Base-by-base conservation (phyloP, 2,797 vertebrate species). In the Remorina albescens region DNA sequence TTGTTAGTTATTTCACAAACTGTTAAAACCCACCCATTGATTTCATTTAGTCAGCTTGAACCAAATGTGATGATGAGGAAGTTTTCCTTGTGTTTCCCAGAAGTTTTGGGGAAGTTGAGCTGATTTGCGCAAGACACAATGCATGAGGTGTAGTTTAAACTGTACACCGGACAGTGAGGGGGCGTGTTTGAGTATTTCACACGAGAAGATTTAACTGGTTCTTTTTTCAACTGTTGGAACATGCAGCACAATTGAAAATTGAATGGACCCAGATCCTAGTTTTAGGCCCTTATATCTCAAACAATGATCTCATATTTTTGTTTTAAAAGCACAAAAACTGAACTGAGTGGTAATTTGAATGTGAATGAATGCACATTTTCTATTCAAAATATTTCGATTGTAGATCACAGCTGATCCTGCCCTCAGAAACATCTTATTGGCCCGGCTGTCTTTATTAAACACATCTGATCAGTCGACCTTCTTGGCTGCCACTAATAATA, bases 401-500 rank as follows among this genome's bases (percentile, higher is more conserved):
- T 36, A 32, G 23, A 66, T 53, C 46, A 25, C 57, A 47, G 44
- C 51, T 74, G 63, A 72, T 57, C 55, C 41, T 41, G 13, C 57
- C 42, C 37, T 54, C 30, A 41, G 71, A 64, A 36, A 8, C 51
- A 65, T 70, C 78, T 69, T 80, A 64, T 76, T 76, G 71, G 78
- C 60, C 19, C 12, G n/a, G 53, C 34, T 13, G 11, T 62, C 61
- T 63, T 46, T 62, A 47, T 69, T 64, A 44, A 50, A 84, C 76
- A 21, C 85, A 39, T 81, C 57, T 69, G 90, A 91, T 88, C 87
- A 74, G 78, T 54, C 53, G 78, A 83, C 87, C 88, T 74, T 79
- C 65, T 75, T 21, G 63, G 78, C 68, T 25, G 73, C 92, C 92
- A 85, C 92, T 91, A 94, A 94, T 90, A 71, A 90, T 84, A 91